Conservation (phyloP, 2,113 vertebrate genomes). For the Sceloporus undulatus region DNA sequence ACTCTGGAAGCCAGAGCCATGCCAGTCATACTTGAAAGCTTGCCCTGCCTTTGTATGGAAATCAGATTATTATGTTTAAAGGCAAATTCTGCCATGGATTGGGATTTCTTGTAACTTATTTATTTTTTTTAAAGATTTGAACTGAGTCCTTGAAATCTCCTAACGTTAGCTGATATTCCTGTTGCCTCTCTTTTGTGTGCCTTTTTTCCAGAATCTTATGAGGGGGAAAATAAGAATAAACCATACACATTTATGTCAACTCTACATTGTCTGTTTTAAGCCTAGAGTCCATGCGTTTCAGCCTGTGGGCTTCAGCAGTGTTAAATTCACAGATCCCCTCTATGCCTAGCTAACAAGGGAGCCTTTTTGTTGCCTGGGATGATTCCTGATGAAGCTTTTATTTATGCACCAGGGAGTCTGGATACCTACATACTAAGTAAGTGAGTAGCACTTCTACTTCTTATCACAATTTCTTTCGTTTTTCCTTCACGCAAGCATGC, state of each 20-base stretch:
- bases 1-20: conserved; percentile 25
- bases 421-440: too few species aligned
- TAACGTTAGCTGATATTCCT: background rate
- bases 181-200: background rate
- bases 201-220: background rate
- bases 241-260: conserved; percentile 2
- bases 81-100: conserved; percentile 67
- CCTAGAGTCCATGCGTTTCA: background rate
- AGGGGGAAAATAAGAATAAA: conserved; percentile 15
- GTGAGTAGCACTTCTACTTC: too few species aligned
- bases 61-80: conserved; percentile 71
- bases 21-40: conserved; percentile 70
- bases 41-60: conserved; percentile 71
- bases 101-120: conserved; percentile 75
- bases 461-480: too few species aligned
- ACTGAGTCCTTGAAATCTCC: conserved; percentile 8
- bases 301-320: background rate
- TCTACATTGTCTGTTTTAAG: background rate
- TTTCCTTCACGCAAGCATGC: too few species aligned
- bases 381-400: too few species aligned
- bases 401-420: too few species aligned
- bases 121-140: conserved; percentile 70
- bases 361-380: too few species aligned
- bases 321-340: background rate
- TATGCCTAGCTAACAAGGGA: background rate